These are phyloP conservation scores for Atta colombica DNA, from an alignment of 1,140 invertebrate species.

Conservation along the genomic window DNA sequence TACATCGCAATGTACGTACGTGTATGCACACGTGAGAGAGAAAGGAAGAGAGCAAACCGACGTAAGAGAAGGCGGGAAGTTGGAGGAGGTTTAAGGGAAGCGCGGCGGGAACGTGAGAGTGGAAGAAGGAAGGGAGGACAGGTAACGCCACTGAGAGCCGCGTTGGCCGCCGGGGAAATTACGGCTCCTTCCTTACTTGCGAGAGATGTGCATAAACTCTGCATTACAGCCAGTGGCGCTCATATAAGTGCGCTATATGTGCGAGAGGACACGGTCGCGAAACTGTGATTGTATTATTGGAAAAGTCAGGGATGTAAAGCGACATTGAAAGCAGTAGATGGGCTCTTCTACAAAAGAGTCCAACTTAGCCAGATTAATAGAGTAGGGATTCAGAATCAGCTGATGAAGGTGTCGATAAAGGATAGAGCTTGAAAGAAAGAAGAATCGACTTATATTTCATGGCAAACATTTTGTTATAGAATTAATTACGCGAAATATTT, in stretches of 20 bases:
- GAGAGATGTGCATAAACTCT: conserved; percentile 85
- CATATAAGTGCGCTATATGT: conserved; percentile 47
- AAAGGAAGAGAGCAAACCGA: conserved; percentile 25
- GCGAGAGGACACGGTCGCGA: not conserved
- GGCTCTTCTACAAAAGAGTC: not conserved
- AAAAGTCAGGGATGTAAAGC: not conserved
- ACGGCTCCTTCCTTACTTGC: conserved; percentile 84
- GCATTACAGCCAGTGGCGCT: conserved; percentile 83
- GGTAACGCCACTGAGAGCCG: conserved; percentile 83
- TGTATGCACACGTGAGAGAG: conserved; percentile 5
- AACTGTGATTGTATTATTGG: not conserved
- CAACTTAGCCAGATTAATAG: not conserved
- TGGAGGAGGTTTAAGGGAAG: conserved; percentile 65
- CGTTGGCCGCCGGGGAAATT: conserved; percentile 86
- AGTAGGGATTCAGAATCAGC: not conserved
- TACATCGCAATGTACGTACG: not conserved
- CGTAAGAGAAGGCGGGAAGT: conserved; percentile 16
- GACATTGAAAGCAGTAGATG: not conserved
- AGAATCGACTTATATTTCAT: not conserved
- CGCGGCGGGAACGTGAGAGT: conserved; percentile 66
- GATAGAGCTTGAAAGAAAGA: not conserved
- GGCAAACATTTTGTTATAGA: not conserved
- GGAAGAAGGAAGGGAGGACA: conserved; percentile 75
- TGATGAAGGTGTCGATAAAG: not conserved
- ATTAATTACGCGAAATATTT: not conserved